Percentiles rank a stretch among this genome's conserved stretches.
phyloP scores from a whole-genome alignment of 2,113 vertebrate species.

The Orycteropus afer region DNA sequence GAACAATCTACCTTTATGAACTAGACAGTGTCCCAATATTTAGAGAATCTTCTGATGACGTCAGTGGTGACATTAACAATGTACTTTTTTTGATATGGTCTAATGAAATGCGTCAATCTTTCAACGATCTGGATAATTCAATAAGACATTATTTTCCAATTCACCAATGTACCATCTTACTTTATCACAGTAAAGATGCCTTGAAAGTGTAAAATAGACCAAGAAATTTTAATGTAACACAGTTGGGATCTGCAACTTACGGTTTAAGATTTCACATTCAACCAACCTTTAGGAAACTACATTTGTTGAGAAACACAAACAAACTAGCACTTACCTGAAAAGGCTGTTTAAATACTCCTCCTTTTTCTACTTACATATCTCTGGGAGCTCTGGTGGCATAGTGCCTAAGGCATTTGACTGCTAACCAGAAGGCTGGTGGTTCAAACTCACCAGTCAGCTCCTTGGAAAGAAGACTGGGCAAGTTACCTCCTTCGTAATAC shows the following conservation, averaged over 20 bases:
- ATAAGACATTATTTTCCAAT: not conserved
- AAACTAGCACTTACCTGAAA: not conserved
- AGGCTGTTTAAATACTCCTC: not conserved
- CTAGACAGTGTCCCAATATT: not conserved
- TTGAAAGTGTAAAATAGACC: not conserved
- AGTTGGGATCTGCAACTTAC: not conserved
- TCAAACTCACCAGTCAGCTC: too few relatives aligned
- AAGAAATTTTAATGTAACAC: not conserved
- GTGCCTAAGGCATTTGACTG: too few relatives aligned
- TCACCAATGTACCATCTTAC: not conserved
- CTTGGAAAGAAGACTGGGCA: too few relatives aligned
- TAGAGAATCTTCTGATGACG: not conserved
- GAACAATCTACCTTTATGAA: not conserved
- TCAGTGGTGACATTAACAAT: not conserved
- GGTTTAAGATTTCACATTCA: not conserved
- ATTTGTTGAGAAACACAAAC: not conserved
- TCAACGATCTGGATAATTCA: not conserved
- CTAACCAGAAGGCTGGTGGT: too few relatives aligned
- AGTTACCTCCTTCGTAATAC: too few relatives aligned
- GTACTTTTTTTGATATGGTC: not conserved
- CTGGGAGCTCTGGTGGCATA: not conserved
- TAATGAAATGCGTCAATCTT: not conserved
- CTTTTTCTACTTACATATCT: not conserved
- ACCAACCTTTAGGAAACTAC: not conserved
- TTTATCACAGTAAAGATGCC: not conserved